Conservation (phyloP, 2,888 invertebrate species). For the Pardosa pseudoannulata region DNA sequence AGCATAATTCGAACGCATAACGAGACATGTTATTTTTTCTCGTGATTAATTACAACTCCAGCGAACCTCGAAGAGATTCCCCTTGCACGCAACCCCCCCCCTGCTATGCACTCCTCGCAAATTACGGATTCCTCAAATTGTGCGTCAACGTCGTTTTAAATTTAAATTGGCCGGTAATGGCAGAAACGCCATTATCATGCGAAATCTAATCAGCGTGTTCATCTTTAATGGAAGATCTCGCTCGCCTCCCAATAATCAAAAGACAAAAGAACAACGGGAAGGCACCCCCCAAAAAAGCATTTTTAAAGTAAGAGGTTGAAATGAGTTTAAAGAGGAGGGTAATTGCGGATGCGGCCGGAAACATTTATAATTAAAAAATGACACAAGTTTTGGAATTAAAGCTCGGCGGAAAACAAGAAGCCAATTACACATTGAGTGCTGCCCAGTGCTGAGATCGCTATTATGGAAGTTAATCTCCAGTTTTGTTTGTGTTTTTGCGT, state of each 20-base stretch:
- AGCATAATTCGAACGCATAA: slow-evolving; percentile 3
- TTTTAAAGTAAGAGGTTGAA: slow-evolving; percentile 63
- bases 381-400: slow-evolving; percentile 71
- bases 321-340: slow-evolving; percentile 63
- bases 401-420: slow-evolving; percentile 58
- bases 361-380: slow-evolving; percentile 72
- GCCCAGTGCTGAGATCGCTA: slow-evolving; percentile 37
- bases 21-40: neutral
- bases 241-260: slow-evolving; percentile 61
- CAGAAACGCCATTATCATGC: slow-evolving; percentile 52
- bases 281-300: slow-evolving; percentile 19
- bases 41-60: slow-evolving; percentile 8
- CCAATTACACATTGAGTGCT: slow-evolving; percentile 61
- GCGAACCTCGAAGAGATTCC: neutral
- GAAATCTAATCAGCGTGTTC: slow-evolving; percentile 62
- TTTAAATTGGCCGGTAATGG: slow-evolving; percentile 71
- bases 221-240: slow-evolving; percentile 63
- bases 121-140: slow-evolving; percentile 1
- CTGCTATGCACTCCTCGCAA: no score
- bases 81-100: neutral
- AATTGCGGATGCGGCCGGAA: slow-evolving; percentile 64
- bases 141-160: slow-evolving; percentile 62
- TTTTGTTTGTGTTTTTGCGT: slow-evolving; percentile 25
- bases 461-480: slow-evolving; percentile 59
- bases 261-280: slow-evolving; percentile 24